Base-by-base conservation (phyloP, 2,888 invertebrate species). In the Helleia helle region DNA sequence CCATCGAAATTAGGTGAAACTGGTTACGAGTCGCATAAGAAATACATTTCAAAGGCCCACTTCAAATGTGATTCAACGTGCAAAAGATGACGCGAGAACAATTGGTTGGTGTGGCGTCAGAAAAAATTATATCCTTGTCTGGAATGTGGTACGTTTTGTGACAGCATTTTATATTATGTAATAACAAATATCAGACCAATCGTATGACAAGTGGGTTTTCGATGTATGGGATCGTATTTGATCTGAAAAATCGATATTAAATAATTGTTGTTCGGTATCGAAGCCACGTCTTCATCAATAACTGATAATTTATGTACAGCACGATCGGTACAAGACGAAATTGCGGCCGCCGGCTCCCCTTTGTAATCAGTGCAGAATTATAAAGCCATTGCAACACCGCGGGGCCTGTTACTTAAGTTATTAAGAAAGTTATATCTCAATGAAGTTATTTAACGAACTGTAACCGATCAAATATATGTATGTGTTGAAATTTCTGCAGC, bases 291-390 rank as follows among this genome's bases (percentile, higher is more conserved):
- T 86, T 85, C 85, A 85, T 85, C 84, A 85, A 85, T 86, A 84
- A 81, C 81, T 74, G 70, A 77, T 84, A 83, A 84, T 83, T 81
- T 84, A 84, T 84, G 81, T 75, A 72, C 76, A 63, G 74, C 77
- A 75, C 80, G 84, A 80, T 72, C 77, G 63, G 65, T 77, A 79
- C 81, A 80, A 81, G 83, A 74, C 76, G 74, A 81, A 83, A 84
- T 83, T 80, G 86, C 86, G 86, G 87, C 86, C 87, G 86, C 86
- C 86, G 88, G 87, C 87, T 85, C 84, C 84, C 72, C 77, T 81
- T 80, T 81, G 81, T 81, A 84, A 84, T 84, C 83, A 83, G 76
- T 72, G 72, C 73, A 75, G 72, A 77, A 83, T 84, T 83, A 83
- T 81, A 83, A 81, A 75, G 70, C 73, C 70, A 66, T 74, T 71